Evolutionary conservation across 2,113 vertebrate genomes (phyloP), one percentile per base, ranked within the genome.

Genomic region (Stegastes partitus): DNA sequence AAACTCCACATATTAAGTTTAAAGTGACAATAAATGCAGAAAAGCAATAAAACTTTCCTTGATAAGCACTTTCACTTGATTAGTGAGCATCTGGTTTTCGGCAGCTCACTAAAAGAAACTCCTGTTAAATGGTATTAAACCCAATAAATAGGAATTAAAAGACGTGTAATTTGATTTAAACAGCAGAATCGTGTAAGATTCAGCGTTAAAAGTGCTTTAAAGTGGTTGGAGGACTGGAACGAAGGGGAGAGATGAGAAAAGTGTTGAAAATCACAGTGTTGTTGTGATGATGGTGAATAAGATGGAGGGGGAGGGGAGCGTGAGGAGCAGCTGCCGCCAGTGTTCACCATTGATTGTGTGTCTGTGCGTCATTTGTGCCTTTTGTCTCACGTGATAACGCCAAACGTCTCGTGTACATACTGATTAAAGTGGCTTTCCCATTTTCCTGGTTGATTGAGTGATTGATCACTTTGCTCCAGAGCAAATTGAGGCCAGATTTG

Each of bases 251-350:
- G 70, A 50, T 59, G n/a, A n/a, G n/a, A n/a, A 0, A 54, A 22
- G 66, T 66, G 77, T 19, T 23, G 54, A 18, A 70, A 79, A 73
- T 70, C 64, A 37, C 54, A 66, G 59, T 34, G 31, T 34, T 34
- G 31, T 34, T 34, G 8, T 34, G 59, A 51, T 49, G 21, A 47
- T 67, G 34, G 68, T 61, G 45, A 72, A 81, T 72, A 45, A n/a
- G 28, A 49, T 21, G 16, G 53, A 21, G 16, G 39, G 81, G 79
- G 47, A 62, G 56, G 78, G 79, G 62, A 54, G 79, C 51, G 81
- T 64, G 66, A 75, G 54, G 74, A 88, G 78, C 79, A 91, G 85
- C 85, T 84, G 87, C 64, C 68, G 21, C 21, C 12, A 21, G 25
- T 42, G 23, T 51, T 18, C 11, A 49, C 68, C 63, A 45, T 53